Evolutionary conservation across 2,113 vertebrate genomes (phyloP).

Genomic region (Tragelaphus buxtoni): DNA sequence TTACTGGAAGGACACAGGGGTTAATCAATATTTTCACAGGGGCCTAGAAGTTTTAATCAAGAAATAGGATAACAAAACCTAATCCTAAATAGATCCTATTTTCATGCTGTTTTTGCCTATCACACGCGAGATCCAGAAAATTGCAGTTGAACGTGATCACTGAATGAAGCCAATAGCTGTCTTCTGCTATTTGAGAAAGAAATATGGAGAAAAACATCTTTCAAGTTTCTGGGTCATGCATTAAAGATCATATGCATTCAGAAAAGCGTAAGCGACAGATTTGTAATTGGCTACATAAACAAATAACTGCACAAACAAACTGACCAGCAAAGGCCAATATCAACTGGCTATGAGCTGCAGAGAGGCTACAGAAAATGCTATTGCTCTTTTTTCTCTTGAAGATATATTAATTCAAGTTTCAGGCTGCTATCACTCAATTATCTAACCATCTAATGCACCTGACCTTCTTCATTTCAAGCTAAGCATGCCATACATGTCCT

Average conservation of each 20-base stretch:
- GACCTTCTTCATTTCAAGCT: constrained; percentile 26
- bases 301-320: constrained; percentile 21
- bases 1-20: neutral
- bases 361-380: neutral
- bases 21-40: constrained; percentile 8
- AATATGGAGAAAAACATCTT: neutral
- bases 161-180: neutral
- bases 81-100: constrained; percentile 24
- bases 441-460: neutral
- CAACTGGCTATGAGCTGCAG: neutral
- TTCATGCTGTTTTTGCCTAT: neutral
- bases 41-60: constrained; percentile 29
- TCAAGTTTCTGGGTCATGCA: neutral
- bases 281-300: constrained; percentile 25
- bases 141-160: neutral
- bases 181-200: neutral
- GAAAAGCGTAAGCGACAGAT: neutral
- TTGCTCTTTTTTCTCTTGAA: neutral
- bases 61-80: constrained; percentile 29
- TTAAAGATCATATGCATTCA: neutral
- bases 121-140: neutral
- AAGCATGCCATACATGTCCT: neutral
- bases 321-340: neutral
- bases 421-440: constrained; percentile 26
- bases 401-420: constrained; percentile 37